phyloP scores from a whole-genome alignment of 1,140 invertebrate species.

The Spodoptera frugiperda region DNA sequence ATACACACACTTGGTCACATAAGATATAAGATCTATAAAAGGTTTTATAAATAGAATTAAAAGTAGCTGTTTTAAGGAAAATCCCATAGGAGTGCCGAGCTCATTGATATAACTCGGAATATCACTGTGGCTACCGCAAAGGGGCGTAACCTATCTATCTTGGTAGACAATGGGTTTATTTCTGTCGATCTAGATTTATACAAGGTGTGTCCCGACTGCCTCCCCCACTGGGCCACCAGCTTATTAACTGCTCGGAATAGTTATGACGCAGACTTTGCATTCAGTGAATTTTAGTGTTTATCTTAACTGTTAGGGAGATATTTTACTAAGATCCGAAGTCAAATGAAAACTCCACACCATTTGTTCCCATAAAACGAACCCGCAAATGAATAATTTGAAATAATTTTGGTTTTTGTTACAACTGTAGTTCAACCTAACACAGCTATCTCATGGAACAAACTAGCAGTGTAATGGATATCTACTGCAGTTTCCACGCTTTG shows the following conservation, averaged over 20 bases:
- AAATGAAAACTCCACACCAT: background rate
- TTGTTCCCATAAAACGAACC: background rate
- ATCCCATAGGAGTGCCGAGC: slow-evolving; percentile 42
- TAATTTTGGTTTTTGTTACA: slow-evolving; percentile 3
- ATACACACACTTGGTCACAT: background rate
- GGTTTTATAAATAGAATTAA: slow-evolving; percentile 19
- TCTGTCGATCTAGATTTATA: slow-evolving; percentile 40
- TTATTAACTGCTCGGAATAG: too few relatives aligned
- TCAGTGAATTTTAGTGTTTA: too few relatives aligned
- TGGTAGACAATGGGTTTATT: slow-evolving; percentile 38
- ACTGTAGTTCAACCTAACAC: slow-evolving; percentile 1
- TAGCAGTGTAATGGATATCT: slow-evolving; percentile 27
- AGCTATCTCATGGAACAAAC: slow-evolving; percentile 16
- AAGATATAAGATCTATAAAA: background rate
- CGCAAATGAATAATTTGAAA: slow-evolving; percentile 14
- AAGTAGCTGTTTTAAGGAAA: slow-evolving; percentile 23
- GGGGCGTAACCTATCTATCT: slow-evolving; percentile 50
- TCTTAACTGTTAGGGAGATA: too few relatives aligned
- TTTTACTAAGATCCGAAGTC: background rate
- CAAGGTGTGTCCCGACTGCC: background rate
- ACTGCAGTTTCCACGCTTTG: slow-evolving; percentile 37
- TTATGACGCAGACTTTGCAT: too few relatives aligned
- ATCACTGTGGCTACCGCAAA: slow-evolving; percentile 47
- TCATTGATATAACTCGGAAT: slow-evolving; percentile 23
- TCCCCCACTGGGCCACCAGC: background rate